Conservation (phyloP, 2,797 vertebrate genomes). For the Erpetoichthys calabaricus region DNA sequence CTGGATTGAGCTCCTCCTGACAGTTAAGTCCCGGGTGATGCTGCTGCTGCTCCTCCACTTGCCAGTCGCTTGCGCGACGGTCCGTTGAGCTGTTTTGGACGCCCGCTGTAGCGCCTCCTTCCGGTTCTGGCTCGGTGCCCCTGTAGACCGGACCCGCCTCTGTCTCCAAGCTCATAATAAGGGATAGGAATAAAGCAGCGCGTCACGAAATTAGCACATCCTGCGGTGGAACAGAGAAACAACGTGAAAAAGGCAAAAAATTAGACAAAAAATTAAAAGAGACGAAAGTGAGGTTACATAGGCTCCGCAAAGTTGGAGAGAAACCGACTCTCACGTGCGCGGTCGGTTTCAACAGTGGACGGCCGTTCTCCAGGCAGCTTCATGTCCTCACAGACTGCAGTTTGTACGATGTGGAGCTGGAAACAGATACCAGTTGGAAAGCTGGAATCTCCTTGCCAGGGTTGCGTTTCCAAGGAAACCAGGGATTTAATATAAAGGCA, state of each 20-base stretch:
- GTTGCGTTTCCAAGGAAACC: constrained; percentile 20
- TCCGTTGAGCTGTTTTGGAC: constrained; percentile 27
- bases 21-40: constrained; percentile 9
- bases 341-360: constrained; percentile 7
- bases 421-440: constrained; percentile 11
- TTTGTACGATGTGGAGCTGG: constrained; percentile 7
- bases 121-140: constrained; percentile 25
- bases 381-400: constrained; percentile 17
- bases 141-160: constrained; percentile 28
- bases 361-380: constrained; percentile 10
- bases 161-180: constrained; percentile 35
- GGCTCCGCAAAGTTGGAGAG: constrained; percentile 17
- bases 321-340: constrained; percentile 15
- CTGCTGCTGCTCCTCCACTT: constrained; percentile 12
- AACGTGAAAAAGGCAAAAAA: no score
- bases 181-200: constrained; percentile 18
- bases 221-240: background rate
- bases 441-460: constrained; percentile 16
- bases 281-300: constrained; percentile 5
- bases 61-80: constrained; percentile 19
- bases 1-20: constrained; percentile 16
- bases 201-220: background rate
- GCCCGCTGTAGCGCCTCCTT: constrained; percentile 21
- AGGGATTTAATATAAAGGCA: constrained; percentile 25
- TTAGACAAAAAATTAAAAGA: background rate